Percentiles rank a stretch among this genome's conserved stretches.
Evolutionary conservation across 2,113 vertebrate genomes (phyloP).

Genomic region (Proterorhinus semilunaris): DNA sequence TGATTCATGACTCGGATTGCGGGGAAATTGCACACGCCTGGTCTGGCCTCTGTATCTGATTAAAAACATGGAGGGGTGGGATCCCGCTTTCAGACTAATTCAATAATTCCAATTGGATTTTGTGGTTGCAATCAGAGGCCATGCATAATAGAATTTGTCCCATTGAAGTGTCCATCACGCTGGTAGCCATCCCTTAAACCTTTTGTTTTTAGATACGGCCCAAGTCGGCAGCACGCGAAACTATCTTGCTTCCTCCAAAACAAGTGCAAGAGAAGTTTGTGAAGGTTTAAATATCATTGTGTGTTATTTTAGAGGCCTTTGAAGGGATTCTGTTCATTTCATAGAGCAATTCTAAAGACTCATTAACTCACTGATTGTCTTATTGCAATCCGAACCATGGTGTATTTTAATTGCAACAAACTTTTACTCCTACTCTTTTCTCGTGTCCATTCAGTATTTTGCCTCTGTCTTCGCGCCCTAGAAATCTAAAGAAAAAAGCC

Average conservation of each 20-base stretch:
- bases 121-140: slow-evolving; percentile 58
- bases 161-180: slow-evolving; percentile 60
- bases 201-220: slow-evolving; percentile 42
- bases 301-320: background rate
- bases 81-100: slow-evolving; percentile 59
- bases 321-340: too few species aligned
- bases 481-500: slow-evolving; percentile 10
- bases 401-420: too few species aligned
- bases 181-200: slow-evolving; percentile 35
- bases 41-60: slow-evolving; percentile 36
- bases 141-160: slow-evolving; percentile 54
- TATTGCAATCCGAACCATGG: too few species aligned
- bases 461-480: background rate
- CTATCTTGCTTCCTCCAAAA: slow-evolving; percentile 31
- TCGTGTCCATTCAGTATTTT: too few species aligned
- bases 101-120: slow-evolving; percentile 69
- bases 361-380: too few species aligned
- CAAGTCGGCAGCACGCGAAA: slow-evolving; percentile 35
- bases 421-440: background rate
- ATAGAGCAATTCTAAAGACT: too few species aligned
- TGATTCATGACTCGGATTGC: slow-evolving; percentile 20
- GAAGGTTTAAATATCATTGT: too few species aligned
- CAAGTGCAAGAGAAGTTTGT: slow-evolving; percentile 2
- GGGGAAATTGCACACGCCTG: slow-evolving; percentile 6
- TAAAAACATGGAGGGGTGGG: slow-evolving; percentile 49